Evolutionary conservation across 1,140 invertebrate genomes (phyloP).

Genomic region (Melanaphis sacchari): DNA sequence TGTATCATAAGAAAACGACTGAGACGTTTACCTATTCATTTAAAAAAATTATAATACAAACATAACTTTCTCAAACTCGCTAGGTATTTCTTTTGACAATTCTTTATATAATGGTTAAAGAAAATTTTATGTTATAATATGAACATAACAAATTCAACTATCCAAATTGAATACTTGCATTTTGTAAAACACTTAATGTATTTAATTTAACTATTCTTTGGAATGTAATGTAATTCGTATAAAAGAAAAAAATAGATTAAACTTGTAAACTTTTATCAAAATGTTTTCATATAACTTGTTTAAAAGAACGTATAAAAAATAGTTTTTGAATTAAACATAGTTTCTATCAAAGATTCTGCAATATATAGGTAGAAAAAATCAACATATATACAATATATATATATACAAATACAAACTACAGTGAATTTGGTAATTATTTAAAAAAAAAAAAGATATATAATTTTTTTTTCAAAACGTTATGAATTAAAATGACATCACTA

Average conservation of each 20-base stretch:
- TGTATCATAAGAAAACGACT: neutral
- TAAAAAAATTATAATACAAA: neutral
- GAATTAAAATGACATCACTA: too few relatives aligned
- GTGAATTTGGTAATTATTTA: neutral
- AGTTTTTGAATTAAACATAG: neutral
- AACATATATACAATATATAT: neutral
- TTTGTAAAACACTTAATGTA: neutral
- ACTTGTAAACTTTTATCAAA: neutral
- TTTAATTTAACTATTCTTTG: neutral
- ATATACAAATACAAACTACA: neutral
- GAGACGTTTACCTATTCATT: neutral
- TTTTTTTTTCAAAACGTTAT: too few relatives aligned
- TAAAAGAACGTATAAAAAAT: neutral
- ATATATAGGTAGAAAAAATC: neutral
- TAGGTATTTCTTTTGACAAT: neutral
- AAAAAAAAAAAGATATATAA: too few relatives aligned
- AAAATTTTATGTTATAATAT: neutral
- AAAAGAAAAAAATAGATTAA: slow-evolving; percentile 9
- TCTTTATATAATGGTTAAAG: neutral
- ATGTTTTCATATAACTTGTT: neutral
- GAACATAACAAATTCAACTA: neutral
- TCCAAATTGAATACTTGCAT: neutral
- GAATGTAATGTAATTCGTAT: neutral
- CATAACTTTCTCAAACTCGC: neutral
- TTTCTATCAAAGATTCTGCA: neutral